phyloP scores from a whole-genome alignment of 2,888 invertebrate genomes.

The Syrista parreyssii region DNA sequence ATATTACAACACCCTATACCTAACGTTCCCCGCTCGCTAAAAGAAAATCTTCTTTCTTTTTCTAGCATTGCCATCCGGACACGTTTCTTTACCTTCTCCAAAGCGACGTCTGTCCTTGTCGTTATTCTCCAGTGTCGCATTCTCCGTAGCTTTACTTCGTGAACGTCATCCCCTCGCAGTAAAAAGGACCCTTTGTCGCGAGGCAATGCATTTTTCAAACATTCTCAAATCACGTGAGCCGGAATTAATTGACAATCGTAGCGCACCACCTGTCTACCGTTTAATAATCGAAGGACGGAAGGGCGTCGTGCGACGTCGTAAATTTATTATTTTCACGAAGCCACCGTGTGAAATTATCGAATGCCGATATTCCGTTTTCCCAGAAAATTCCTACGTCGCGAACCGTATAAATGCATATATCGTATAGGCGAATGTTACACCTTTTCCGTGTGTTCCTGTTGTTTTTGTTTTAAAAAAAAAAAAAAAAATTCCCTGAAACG shows the following conservation, averaged over 20 bases:
- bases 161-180: neutral
- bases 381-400: neutral
- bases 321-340: constrained; percentile 5
- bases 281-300: neutral
- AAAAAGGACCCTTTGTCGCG: neutral
- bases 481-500: neutral
- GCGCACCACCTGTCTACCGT: constrained; percentile 8
- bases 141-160: neutral
- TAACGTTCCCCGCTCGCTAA: neutral
- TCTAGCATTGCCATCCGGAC: neutral
- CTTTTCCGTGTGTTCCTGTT: neutral
- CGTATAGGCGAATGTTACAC: neutral
- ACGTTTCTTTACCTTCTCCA: neutral
- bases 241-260: constrained; percentile 39
- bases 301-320: neutral
- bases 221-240: constrained; percentile 31
- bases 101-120: neutral
- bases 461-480: neutral
- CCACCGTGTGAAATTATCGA: neutral
- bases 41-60: neutral
- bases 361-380: neutral
- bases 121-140: neutral
- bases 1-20: constrained; percentile 47
- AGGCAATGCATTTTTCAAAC: constrained; percentile 26
- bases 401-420: neutral